Evolutionary conservation across 2,797 vertebrate species (phyloP).

Genomic region (Anas bahamensis): DNA sequence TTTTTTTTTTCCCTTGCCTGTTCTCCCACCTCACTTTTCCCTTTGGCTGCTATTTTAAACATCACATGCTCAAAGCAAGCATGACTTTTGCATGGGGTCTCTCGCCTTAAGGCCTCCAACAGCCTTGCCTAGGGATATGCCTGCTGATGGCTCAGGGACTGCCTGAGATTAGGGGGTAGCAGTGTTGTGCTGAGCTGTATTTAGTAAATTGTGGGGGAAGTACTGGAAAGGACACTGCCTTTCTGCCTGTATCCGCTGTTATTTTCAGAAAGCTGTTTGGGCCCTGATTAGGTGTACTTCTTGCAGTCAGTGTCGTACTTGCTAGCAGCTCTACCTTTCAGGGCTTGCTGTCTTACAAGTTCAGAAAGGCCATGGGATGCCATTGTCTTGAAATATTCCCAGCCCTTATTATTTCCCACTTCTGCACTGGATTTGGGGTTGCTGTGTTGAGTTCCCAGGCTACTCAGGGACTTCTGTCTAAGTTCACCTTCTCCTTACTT

Average conservation of each 20-base stretch:
- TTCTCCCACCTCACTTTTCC: background rate
- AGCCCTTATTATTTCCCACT: background rate
- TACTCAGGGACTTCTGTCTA: background rate
- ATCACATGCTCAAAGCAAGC: background rate
- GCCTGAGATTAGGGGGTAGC: background rate
- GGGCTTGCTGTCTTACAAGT: background rate
- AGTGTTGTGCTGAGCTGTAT: background rate
- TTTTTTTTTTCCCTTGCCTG: background rate
- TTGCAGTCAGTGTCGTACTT: background rate
- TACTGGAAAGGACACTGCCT: background rate
- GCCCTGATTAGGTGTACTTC: background rate
- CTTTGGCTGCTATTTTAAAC: background rate
- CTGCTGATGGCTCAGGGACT: rapidly evolving
- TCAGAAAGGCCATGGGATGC: background rate
- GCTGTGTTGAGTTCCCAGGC: background rate
- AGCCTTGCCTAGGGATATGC: rapidly evolving
- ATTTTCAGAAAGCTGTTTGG: background rate
- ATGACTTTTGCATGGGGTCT: background rate
- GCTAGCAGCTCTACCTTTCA: background rate
- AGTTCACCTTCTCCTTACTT: background rate
- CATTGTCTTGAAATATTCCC: background rate
- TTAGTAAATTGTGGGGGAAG: background rate
- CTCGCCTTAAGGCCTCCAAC: background rate
- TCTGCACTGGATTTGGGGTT: background rate
- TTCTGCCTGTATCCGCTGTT: background rate